Evolutionary conservation across 2,888 invertebrate genomes (phyloP).

Genomic region (Odontocolon sp.): DNA sequence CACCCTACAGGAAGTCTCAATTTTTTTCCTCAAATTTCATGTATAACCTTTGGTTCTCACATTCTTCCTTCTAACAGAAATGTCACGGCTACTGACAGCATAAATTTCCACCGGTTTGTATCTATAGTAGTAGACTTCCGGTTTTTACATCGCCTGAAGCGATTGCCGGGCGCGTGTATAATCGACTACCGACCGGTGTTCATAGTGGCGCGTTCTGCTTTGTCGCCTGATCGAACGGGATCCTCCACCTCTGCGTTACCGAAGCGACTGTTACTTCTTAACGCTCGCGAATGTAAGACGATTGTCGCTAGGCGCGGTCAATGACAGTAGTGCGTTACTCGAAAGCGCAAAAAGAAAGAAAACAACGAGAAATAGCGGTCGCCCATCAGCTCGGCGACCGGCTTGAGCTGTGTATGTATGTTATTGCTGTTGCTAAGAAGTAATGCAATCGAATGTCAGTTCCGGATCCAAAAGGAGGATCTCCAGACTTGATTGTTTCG

Average conservation of each 20-base stretch:
- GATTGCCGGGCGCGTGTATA: too few species aligned
- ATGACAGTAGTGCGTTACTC: slow-evolving; percentile 49
- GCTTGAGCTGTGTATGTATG: too few species aligned
- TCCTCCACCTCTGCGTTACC: slow-evolving; percentile 11
- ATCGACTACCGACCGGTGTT: slow-evolving; percentile 11
- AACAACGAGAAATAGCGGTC: slow-evolving; percentile 23
- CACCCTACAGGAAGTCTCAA: too few species aligned
- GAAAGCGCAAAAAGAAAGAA: slow-evolving; percentile 12
- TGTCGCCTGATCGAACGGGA: slow-evolving; percentile 38
- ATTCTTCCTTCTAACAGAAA: neutral
- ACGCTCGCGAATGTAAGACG: slow-evolving; percentile 37
- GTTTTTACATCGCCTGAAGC: slow-evolving; percentile 2
- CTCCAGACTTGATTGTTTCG: too few species aligned
- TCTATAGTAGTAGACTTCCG: slow-evolving; percentile 13
- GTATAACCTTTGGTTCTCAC: too few species aligned
- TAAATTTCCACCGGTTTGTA: neutral
- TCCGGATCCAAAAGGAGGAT: too few species aligned
- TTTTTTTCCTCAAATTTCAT: too few species aligned
- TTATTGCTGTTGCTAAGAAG: neutral
- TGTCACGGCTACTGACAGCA: neutral
- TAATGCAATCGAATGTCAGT: too few species aligned
- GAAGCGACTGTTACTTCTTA: slow-evolving; percentile 26
- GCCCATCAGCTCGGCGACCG: too few species aligned
- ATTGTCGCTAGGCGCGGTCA: slow-evolving; percentile 63
- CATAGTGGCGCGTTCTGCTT: neutral